A percentile compares a stretch with the other conserved stretches of the same genome.
Evolutionary conservation across 2,888 invertebrate genomes (phyloP).

Genomic region (Heliconius charithonia): DNA sequence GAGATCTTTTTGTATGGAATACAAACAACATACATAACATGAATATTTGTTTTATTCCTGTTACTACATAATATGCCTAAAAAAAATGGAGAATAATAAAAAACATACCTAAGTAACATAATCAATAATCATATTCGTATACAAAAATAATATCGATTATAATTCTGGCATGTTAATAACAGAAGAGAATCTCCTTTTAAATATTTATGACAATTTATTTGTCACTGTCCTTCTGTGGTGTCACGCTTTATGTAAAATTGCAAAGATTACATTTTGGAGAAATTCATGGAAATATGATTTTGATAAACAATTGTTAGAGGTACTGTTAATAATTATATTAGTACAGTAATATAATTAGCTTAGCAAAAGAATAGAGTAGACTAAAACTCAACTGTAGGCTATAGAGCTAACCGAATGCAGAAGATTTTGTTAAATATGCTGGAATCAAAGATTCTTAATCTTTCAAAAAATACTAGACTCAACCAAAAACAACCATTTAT

Average conservation of each 20-base stretch:
- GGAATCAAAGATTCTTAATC: too few relatives aligned
- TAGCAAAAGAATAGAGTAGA: background rate
- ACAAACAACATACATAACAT: background rate
- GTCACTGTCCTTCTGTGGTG: constrained; percentile 32
- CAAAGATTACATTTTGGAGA: constrained; percentile 27
- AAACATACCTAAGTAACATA: background rate
- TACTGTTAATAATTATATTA: background rate
- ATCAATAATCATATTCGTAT: background rate
- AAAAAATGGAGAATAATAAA: too few relatives aligned
- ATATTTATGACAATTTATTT: constrained; percentile 20
- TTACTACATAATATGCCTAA: too few relatives aligned
- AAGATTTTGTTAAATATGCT: background rate
- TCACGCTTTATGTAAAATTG: constrained; percentile 37
- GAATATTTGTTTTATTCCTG: too few relatives aligned
- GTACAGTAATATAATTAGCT: background rate
- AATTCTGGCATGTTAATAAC: constrained; percentile 27
- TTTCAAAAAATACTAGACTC: background rate
- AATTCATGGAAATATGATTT: constrained; percentile 36
- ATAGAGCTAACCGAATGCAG: background rate
- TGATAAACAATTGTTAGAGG: constrained; percentile 9
- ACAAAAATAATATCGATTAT: background rate
- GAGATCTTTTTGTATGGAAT: background rate
- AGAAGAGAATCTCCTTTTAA: constrained; percentile 35
- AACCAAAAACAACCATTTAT: background rate
- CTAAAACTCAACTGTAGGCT: background rate